phyloP scores from a whole-genome alignment of 53 echinoderm and acorn worm genomes.

The Mesocentrotus franciscanus region DNA sequence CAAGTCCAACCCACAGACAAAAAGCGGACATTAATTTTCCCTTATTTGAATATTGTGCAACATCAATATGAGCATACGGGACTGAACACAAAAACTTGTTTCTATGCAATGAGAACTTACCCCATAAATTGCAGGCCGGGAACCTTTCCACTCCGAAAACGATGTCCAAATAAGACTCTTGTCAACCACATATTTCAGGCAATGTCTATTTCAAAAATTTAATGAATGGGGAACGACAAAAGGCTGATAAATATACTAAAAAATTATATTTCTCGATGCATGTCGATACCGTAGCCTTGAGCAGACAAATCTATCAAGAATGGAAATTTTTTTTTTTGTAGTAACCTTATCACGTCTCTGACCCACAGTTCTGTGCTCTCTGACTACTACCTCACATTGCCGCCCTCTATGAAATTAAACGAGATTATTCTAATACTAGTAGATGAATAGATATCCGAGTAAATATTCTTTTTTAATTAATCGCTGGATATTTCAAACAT shows the following conservation, averaged over 20 bases:
- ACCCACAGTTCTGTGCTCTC: no score
- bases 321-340: background rate
- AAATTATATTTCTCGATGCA: background rate
- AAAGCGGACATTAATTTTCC: no score
- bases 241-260: background rate
- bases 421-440: no score
- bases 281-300: background rate
- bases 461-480: no score
- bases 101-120: background rate
- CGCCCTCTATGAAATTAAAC: background rate
- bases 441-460: no score
- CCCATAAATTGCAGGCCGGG: constrained; percentile 17
- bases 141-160: constrained; percentile 41
- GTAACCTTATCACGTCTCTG: no score
- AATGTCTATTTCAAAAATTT: background rate
- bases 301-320: background rate
- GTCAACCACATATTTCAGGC: constrained; percentile 11
- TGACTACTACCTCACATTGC: background rate
- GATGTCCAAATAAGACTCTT: constrained; percentile 13
- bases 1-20: no score
- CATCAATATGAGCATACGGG: background rate
- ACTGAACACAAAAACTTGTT: background rate
- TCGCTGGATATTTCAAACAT: no score
- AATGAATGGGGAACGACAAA: background rate
- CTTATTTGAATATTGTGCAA: background rate